Evolutionary conservation across 1,140 invertebrate genomes (phyloP).

Genomic region (Goniozus legneri): DNA sequence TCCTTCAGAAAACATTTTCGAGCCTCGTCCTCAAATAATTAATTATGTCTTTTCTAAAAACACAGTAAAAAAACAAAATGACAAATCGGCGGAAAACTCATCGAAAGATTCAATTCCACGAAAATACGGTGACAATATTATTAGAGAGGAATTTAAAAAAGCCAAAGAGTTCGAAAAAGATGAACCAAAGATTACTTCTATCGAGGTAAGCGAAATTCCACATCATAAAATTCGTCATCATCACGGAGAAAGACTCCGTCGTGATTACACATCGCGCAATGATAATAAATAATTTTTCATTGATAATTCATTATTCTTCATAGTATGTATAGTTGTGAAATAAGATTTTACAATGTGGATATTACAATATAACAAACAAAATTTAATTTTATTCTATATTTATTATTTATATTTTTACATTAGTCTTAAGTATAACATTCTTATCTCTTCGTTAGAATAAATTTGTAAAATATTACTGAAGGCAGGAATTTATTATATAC

Average conservation of each 20-base stretch:
- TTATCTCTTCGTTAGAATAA: no score
- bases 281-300: no score
- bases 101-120: not conserved
- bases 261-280: constrained; percentile 20
- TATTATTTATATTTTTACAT: no score
- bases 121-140: constrained; percentile 23
- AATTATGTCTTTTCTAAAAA: constrained; percentile 30
- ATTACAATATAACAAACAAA: no score
- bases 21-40: constrained; percentile 33
- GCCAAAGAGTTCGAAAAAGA: not conserved
- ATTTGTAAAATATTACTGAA: no score
- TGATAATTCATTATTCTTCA: no score
- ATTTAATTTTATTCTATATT: no score
- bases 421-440: no score
- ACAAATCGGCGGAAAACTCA: not conserved
- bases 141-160: constrained; percentile 15
- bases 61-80: not conserved
- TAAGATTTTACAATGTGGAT: no score
- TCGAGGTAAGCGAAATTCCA: constrained; percentile 34
- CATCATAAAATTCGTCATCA: constrained; percentile 39
- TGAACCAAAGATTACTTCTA: constrained; percentile 26
- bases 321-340: no score
- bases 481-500: no score
- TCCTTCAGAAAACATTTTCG: constrained; percentile 34
- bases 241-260: constrained; percentile 31